phyloP scores from a whole-genome alignment of 2,113 vertebrate species.

The Neotragus moschatus region DNA sequence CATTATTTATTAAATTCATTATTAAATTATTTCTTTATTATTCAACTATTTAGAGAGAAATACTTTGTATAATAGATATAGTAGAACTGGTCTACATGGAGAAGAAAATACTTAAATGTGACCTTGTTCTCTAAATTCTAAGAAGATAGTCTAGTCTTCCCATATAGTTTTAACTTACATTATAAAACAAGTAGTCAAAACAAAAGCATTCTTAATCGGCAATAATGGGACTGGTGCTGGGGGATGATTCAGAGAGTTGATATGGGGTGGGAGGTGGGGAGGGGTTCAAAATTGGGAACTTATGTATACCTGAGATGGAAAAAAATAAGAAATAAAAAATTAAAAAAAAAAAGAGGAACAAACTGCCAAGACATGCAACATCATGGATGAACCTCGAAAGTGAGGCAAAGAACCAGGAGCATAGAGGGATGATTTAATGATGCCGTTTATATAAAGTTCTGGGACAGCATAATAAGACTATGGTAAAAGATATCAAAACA shows the following conservation, averaged over 20 bases:
- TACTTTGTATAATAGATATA: not conserved
- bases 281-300: no score
- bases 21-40: not conserved
- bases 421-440: not conserved
- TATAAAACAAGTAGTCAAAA: not conserved
- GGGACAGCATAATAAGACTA: not conserved
- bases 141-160: not conserved
- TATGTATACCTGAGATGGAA: no score
- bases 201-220: not conserved
- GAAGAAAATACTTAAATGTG: not conserved
- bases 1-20: not conserved
- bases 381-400: not conserved
- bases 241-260: no score
- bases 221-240: no score
- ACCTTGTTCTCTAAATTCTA: not conserved
- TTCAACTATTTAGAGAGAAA: not conserved
- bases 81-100: not conserved
- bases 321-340: no score
- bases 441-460: not conserved
- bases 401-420: not conserved
- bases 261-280: no score
- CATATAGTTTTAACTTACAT: not conserved
- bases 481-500: not conserved
- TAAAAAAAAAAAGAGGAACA: not conserved
- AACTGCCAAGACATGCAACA: not conserved